These are phyloP conservation scores for Microcebus murinus DNA, from an alignment of 2,113 vertebrate genomes.

Conservation along the genomic window DNA sequence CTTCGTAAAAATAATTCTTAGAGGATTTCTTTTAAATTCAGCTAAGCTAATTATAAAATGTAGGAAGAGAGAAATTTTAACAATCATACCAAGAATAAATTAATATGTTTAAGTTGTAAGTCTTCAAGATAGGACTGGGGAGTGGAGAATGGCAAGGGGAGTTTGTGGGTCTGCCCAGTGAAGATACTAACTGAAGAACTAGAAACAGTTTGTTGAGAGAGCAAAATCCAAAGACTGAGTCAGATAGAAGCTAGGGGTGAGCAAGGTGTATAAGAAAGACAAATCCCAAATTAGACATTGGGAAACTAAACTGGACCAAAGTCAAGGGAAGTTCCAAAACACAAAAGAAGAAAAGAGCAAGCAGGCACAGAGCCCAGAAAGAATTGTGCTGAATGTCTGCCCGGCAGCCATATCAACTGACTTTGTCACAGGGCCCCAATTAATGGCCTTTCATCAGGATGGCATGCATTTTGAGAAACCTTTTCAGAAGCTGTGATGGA, in stretches of 20 bases:
- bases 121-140: not conserved
- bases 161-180: not conserved
- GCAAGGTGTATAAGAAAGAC: not conserved
- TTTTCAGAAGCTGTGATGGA: not conserved
- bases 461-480: not conserved
- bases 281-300: slow-evolving; percentile 6
- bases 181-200: not conserved
- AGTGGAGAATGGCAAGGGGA: not conserved
- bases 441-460: not conserved
- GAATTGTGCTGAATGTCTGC: not conserved
- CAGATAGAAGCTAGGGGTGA: not conserved
- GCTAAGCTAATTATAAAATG: slow-evolving; percentile 45
- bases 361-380: not conserved
- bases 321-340: not conserved
- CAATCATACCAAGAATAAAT: slow-evolving; percentile 26
- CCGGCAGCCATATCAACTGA: not conserved
- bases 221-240: not conserved
- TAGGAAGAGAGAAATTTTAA: slow-evolving; percentile 42
- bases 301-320: slow-evolving; percentile 9
- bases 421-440: not conserved
- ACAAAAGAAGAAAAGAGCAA: not conserved
- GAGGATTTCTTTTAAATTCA: slow-evolving; percentile 61
- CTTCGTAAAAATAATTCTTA: slow-evolving; percentile 68
- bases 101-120: not conserved
- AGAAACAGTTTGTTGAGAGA: not conserved